Conservation (phyloP, 2,113 vertebrate genomes). For the Actenoides lindsayi region DNA sequence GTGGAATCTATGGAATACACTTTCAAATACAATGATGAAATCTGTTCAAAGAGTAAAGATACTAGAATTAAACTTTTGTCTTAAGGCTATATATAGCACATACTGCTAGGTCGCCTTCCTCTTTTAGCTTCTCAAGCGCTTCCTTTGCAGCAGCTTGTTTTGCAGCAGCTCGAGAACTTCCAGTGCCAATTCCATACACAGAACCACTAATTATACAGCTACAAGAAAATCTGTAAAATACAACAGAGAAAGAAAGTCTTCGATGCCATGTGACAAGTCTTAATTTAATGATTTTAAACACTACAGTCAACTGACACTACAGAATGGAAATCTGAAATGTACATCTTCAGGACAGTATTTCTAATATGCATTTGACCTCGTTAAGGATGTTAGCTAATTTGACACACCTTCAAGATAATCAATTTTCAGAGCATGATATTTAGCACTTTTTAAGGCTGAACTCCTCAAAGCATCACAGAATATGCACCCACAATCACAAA, state of each 20-base stretch:
- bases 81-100: neutral
- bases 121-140: neutral
- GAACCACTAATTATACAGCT: conserved; percentile 9
- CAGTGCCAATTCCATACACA: neutral
- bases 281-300: neutral
- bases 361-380: neutral
- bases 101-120: neutral
- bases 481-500: neutral
- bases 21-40: neutral
- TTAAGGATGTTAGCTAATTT: neutral
- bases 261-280: neutral
- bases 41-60: neutral
- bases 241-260: neutral
- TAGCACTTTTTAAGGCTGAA: neutral
- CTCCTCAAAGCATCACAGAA: neutral
- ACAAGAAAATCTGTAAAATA: conserved; percentile 54
- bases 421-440: neutral
- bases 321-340: neutral
- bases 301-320: neutral
- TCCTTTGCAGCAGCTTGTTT: conserved; percentile 65
- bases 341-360: neutral
- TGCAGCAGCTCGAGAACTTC: conserved; percentile 29
- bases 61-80: neutral
- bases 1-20: neutral
- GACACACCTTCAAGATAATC: neutral